A percentile compares a stretch with the other conserved stretches of the same genome.
phyloP scores from a whole-genome alignment of 2,797 vertebrate species.

The Luscinia megarhynchos region DNA sequence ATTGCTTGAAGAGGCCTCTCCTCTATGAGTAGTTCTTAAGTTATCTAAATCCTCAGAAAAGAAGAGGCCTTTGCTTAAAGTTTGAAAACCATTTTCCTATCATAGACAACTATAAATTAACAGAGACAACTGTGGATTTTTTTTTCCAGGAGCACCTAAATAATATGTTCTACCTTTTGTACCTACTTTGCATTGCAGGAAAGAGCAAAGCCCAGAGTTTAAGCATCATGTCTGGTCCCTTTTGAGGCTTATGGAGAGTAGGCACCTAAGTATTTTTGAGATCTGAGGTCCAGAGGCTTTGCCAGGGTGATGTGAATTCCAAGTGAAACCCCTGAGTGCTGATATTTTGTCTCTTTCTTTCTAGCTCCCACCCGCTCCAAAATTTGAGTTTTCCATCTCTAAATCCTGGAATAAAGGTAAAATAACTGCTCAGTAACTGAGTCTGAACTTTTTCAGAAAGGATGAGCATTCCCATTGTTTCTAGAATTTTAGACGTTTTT shows the following conservation, averaged over 20 bases:
- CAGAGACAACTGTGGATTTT: not conserved
- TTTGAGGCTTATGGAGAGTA: not conserved
- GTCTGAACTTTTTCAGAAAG: not conserved
- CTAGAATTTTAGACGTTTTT: not conserved
- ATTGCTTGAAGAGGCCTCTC: not conserved
- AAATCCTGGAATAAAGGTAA: conserved; percentile 93
- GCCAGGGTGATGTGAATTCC: not conserved
- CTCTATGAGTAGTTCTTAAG: not conserved
- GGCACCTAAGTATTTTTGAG: not conserved
- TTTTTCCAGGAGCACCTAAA: not conserved
- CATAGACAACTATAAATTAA: not conserved
- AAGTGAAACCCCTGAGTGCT: not conserved
- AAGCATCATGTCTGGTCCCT: not conserved
- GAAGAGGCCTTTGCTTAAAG: not conserved
- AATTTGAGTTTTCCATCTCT: conserved; percentile 85
- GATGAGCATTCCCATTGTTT: not conserved
- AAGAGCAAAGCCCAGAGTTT: not conserved
- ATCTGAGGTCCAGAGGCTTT: not conserved
- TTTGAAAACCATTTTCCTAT: not conserved
- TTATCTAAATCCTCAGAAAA: not conserved
- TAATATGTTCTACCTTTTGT: not conserved
- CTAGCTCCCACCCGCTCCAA: conserved; percentile 87
- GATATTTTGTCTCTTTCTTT: conserved; percentile 43
- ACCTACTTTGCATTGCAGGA: not conserved
- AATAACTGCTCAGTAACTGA: not conserved